These are phyloP conservation scores for Helarctos malayanus DNA, from an alignment of 2,797 vertebrate genomes.

Conservation along the genomic window DNA sequence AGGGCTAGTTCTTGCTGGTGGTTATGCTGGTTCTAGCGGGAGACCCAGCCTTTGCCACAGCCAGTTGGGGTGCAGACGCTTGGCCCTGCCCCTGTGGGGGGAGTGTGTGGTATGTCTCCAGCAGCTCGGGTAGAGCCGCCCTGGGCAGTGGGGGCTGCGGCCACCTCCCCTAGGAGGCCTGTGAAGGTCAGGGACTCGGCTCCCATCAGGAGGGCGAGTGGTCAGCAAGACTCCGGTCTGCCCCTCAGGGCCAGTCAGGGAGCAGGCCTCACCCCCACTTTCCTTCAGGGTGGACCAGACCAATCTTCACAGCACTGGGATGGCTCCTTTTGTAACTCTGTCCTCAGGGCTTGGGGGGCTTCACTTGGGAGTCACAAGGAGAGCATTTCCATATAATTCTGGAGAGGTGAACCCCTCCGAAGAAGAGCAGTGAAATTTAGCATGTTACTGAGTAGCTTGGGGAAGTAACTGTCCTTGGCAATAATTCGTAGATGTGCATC, in stretches of 20 bases:
- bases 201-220: background rate
- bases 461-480: background rate
- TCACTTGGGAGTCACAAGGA: background rate
- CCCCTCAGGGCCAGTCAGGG: background rate
- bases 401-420: background rate
- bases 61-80: background rate
- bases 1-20: background rate
- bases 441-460: background rate
- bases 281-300: background rate
- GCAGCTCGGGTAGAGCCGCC: background rate
- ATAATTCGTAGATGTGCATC: background rate
- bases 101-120: accelerated
- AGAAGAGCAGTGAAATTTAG: background rate
- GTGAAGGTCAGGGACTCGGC: background rate
- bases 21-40: background rate
- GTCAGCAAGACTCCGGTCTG: too few species aligned
- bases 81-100: background rate
- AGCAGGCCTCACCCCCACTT: background rate
- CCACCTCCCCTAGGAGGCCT: accelerated
- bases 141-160: background rate
- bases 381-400: background rate
- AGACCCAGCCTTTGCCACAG: background rate
- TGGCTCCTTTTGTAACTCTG: background rate
- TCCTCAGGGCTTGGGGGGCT: background rate
- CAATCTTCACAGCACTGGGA: accelerated